Conservation (phyloP, 2,113 vertebrate genomes). For the Oreocharis arfaki region DNA sequence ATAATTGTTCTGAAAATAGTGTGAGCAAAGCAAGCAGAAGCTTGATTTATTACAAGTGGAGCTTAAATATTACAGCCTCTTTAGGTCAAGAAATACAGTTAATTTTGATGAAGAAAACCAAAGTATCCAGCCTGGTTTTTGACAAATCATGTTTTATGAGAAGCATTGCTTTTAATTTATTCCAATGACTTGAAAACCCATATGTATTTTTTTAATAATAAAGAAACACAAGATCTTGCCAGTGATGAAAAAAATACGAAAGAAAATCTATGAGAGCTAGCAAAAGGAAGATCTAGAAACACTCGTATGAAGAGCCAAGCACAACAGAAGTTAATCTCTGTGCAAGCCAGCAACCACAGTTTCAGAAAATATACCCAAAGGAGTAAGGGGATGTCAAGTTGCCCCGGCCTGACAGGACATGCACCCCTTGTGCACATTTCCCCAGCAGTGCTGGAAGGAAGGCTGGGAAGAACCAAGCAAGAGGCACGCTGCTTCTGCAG, state of each 20-base stretch:
- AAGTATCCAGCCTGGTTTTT: neutral
- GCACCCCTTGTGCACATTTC: neutral
- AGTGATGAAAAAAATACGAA: neutral
- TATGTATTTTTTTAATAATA: neutral
- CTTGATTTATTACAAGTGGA: neutral
- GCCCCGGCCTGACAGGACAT: neutral
- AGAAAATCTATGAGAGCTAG: neutral
- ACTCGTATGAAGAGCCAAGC: rapidly evolving
- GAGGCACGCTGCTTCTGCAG: neutral
- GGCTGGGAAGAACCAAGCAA: neutral
- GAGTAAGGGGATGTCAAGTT: neutral
- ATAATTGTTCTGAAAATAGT: neutral
- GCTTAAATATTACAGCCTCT: neutral
- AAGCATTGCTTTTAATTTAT: neutral
- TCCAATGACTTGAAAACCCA: neutral
- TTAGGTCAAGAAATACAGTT: neutral
- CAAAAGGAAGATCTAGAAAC: neutral
- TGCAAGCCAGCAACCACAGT: neutral
- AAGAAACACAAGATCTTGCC: neutral
- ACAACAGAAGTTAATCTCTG: neutral
- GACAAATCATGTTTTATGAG: neutral
- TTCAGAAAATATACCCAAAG: neutral
- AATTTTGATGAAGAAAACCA: neutral
- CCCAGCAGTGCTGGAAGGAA: neutral
- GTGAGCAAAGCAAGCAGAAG: neutral